Base-by-base conservation (phyloP, 1,140 invertebrate genomes). In the Zaprionus capensis region DNA sequence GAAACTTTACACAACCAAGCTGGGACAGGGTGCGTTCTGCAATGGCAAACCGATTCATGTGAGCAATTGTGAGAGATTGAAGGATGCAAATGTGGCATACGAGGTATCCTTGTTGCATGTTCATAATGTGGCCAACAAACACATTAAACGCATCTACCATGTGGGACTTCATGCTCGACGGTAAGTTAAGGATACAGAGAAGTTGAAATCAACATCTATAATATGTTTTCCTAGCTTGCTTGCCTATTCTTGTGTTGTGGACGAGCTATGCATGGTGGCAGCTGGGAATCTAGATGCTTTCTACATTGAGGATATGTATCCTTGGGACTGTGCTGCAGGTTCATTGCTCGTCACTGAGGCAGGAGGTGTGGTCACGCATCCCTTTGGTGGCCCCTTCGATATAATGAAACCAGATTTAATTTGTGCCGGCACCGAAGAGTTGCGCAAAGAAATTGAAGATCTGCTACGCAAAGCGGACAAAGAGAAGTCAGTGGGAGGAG, bases 311-410 rank as follows among this genome's bases (percentile, higher is more conserved):
- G 94, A 95, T 38, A 93, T 96, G 76, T 94, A 96, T 61, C 94
- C 94, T 51, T 96, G 96, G 96, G 96, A 96, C 80, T 95, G 95
- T 58, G 95, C 95, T 44, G 96, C 95, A 5, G 96, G 95, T 9
- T 94, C 93, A 77, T 84, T 97, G 28, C 95, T 97, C 57, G 94
- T 96, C 1, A 90, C 93, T 76, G 97, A 97, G 93, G 96, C 97
- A 22, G 97, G 97, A 9, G 97, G 96, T 17, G 88, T 92, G 7
- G 66, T 92, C 9, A 91, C 86, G 0, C 76, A 91, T 68, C 91
- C 91, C 2, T 94, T 93, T 82, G 95, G 96, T 36, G 94, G 93
- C 56, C 93, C 94, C 81, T 94, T 96, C 53, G 94, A 97, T 85
- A 86, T 96, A 5, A 94, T 96, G 94, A 94, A 93, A 46, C 94